These are phyloP conservation scores for Potamilus streckersoni DNA, from an alignment of 1,140 invertebrate genomes.

Conservation along the genomic window DNA sequence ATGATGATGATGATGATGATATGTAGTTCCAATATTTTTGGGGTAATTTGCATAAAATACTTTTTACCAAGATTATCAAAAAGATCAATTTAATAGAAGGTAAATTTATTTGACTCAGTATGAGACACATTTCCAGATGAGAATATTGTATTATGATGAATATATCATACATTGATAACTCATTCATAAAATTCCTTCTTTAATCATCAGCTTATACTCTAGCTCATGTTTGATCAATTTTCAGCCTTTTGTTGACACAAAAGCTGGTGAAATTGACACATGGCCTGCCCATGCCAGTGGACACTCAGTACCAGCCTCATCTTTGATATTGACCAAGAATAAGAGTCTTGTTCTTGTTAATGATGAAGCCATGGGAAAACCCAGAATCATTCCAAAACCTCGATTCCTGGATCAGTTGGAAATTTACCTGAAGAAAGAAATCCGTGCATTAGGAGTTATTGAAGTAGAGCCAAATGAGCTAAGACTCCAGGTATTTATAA, in stretches of 20 bases:
- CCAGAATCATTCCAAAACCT: constrained; percentile 64
- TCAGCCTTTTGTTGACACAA: constrained; percentile 63
- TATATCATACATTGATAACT: not conserved
- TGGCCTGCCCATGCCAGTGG: constrained; percentile 68
- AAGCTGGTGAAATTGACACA: constrained; percentile 63
- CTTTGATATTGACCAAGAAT: constrained; percentile 59
- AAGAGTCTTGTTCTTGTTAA: constrained; percentile 62
- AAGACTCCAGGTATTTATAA: constrained; percentile 59
- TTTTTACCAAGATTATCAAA: not conserved
- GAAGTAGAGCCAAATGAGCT: constrained; percentile 63
- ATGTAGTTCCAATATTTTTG: no score
- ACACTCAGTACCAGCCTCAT: constrained; percentile 44
- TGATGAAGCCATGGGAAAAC: constrained; percentile 62
- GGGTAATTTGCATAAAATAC: not conserved
- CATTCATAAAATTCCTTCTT: not conserved
- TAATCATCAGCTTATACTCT: not conserved
- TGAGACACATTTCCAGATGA: not conserved
- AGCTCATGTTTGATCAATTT: constrained; percentile 12
- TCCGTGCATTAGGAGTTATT: constrained; percentile 60
- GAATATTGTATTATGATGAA: not conserved
- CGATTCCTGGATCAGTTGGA: constrained; percentile 67
- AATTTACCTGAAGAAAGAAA: constrained; percentile 64
- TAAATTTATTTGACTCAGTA: not conserved
- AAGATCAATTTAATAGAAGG: not conserved
- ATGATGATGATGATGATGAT: no score